Evolutionary conservation across 2,888 invertebrate genomes (phyloP).

Genomic region (Latheticus oryzae): DNA sequence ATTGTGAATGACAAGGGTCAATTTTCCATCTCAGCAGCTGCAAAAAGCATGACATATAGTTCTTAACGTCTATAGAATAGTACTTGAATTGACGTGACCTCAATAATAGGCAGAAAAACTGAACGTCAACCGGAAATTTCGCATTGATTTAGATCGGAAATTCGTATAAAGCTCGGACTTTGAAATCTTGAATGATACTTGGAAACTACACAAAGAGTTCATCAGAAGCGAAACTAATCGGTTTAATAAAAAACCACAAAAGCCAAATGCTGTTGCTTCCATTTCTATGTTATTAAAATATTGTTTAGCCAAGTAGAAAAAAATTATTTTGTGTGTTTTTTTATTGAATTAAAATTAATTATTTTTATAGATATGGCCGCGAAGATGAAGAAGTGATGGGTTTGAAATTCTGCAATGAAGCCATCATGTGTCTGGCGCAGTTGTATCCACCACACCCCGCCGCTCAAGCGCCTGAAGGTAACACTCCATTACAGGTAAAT

Average conservation of each 20-base stretch:
- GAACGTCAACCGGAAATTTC: constrained; percentile 22
- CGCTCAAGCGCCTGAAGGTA: constrained; percentile 68
- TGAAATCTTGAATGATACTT: too few species aligned
- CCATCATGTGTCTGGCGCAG: constrained; percentile 91
- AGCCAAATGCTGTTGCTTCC: too few species aligned
- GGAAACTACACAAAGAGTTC: too few species aligned
- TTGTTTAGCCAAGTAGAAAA: too few species aligned
- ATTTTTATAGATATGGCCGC: constrained; percentile 82
- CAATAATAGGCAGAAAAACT: constrained; percentile 13
- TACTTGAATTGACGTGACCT: constrained; percentile 12
- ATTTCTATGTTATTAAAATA: too few species aligned
- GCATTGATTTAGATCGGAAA: constrained; percentile 12
- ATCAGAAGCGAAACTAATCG: too few species aligned
- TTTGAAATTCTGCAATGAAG: constrained; percentile 97
- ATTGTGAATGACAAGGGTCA: too few species aligned
- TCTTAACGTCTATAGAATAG: too few species aligned
- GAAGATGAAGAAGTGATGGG: constrained; percentile 99
- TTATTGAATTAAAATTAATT: constrained; percentile 1
- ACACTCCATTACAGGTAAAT: constrained; percentile 81
- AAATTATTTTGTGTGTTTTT: constrained; percentile 1
- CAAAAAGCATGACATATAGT: too few species aligned
- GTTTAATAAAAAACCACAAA: too few species aligned
- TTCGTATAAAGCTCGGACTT: too few species aligned
- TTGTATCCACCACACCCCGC: constrained; percentile 76
- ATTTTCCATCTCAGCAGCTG: too few species aligned